Percentiles rank a stretch among this genome's conserved stretches.
phyloP scores from a whole-genome alignment of 2,797 vertebrate genomes.

The Amazona ochrocephala region DNA sequence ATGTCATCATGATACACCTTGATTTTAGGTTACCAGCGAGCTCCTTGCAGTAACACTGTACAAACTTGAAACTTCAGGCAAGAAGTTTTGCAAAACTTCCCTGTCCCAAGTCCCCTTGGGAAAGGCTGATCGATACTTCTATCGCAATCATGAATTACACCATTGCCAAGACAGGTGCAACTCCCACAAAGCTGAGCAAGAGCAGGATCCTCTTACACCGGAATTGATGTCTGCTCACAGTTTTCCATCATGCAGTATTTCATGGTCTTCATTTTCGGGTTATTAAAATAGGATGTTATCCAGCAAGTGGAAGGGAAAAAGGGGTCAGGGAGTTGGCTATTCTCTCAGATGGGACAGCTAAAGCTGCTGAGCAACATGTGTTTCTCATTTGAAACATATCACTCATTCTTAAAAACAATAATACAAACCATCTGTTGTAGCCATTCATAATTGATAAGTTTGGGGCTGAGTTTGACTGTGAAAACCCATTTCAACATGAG shows the following conservation, averaged over 20 bases:
- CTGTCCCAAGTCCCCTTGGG: not conserved
- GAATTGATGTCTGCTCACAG: not conserved
- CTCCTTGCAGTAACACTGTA: not conserved
- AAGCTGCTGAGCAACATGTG: constrained; percentile 54
- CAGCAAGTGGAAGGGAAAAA: constrained; percentile 32
- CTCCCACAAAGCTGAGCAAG: not conserved
- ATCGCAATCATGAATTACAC: not conserved
- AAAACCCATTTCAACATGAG: constrained; percentile 31
- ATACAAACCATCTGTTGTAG: constrained; percentile 41
- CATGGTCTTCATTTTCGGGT: constrained; percentile 14
- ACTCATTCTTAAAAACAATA: constrained; percentile 60
- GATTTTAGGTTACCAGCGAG: not conserved
- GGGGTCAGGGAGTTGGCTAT: constrained; percentile 43
- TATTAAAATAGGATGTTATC: constrained; percentile 57
- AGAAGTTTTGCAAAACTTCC: not conserved
- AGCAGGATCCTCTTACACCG: not conserved
- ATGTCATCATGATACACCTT: not conserved
- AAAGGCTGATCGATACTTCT: not conserved
- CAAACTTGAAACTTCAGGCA: not conserved
- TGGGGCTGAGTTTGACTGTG: constrained; percentile 17
- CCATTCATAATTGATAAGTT: constrained; percentile 61
- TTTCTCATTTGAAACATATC: constrained; percentile 52
- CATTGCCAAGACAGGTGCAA: constrained; percentile 35
- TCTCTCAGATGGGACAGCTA: constrained; percentile 36
- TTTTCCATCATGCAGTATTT: not conserved